These are phyloP conservation scores for Xanthia togata DNA, from an alignment of 2,888 invertebrate species.

Conservation along the genomic window DNA sequence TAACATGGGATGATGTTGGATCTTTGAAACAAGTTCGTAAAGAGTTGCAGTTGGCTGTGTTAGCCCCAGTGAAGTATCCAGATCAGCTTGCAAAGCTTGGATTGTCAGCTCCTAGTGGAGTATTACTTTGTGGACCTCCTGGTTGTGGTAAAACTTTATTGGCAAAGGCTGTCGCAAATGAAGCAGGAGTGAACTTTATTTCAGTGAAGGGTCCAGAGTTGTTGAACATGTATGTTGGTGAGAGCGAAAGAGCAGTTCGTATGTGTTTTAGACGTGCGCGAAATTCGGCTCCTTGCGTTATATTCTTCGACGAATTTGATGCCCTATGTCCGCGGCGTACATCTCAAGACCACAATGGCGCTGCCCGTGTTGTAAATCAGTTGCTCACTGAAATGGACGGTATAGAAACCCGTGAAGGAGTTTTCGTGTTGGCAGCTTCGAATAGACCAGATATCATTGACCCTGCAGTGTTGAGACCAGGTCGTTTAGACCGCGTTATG, in stretches of 20 bases:
- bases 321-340: slow-evolving; percentile 97
- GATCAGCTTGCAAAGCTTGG: slow-evolving; percentile 95
- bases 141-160: slow-evolving; percentile 99
- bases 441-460: slow-evolving; percentile 99
- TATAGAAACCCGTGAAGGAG: slow-evolving; percentile 96
- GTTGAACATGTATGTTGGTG: slow-evolving; percentile 99
- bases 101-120: slow-evolving; percentile 95
- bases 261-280: slow-evolving; percentile 98
- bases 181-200: slow-evolving; percentile 99
- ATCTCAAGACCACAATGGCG: slow-evolving; percentile 93
- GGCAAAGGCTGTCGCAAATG: slow-evolving; percentile 99
- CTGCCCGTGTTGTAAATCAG: slow-evolving; percentile 98
- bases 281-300: slow-evolving; percentile 99
- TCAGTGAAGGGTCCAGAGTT: slow-evolving; percentile 99
- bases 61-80: slow-evolving; percentile 97
- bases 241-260: slow-evolving; percentile 99
- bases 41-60: slow-evolving; percentile 96
- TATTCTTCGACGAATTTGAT: slow-evolving; percentile 99
- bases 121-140: slow-evolving; percentile 98
- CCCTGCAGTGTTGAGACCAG: slow-evolving; percentile 96
- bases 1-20: slow-evolving; percentile 99
- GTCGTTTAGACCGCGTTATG: slow-evolving; percentile 96
- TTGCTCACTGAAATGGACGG: slow-evolving; percentile 99
- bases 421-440: slow-evolving; percentile 98
- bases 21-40: slow-evolving; percentile 96